Conservation (phyloP, 92 coral and sea anemone genomes). For the Blastomussa wellsi region DNA sequence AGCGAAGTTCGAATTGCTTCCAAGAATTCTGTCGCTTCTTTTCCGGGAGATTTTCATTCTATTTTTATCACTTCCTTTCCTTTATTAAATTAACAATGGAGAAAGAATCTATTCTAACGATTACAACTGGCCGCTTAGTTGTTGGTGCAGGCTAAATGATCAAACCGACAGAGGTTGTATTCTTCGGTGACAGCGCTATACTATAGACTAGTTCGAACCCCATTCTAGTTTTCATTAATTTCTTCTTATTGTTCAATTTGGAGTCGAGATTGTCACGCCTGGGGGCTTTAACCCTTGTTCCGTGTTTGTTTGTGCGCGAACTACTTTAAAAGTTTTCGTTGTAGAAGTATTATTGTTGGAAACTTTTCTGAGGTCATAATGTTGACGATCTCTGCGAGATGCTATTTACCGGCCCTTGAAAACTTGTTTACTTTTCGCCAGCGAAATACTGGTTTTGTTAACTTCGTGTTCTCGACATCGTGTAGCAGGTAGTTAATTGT, state of each 20-base stretch:
- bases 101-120: not conserved
- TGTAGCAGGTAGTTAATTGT: not conserved
- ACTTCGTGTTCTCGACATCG: slow-evolving; percentile 22
- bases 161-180: not conserved
- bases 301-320: too few species aligned
- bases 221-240: not conserved
- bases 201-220: not conserved
- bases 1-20: not conserved
- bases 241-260: not conserved
- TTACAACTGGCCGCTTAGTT: not conserved
- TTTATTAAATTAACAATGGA: not conserved
- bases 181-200: not conserved
- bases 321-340: not conserved
- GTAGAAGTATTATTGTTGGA: not conserved
- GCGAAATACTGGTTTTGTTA: not conserved
- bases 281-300: not conserved
- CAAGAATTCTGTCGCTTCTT: not conserved
- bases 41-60: not conserved
- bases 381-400: not conserved
- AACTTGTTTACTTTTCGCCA: slow-evolving; percentile 9
- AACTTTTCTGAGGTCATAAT: not conserved
- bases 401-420: not conserved
- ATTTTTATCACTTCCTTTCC: not conserved
- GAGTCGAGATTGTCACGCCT: not conserved
- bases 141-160: not conserved